These are phyloP conservation scores for Acropora tenuis DNA, from an alignment of 64 coral and sea anemone species.

Conservation along the genomic window DNA sequence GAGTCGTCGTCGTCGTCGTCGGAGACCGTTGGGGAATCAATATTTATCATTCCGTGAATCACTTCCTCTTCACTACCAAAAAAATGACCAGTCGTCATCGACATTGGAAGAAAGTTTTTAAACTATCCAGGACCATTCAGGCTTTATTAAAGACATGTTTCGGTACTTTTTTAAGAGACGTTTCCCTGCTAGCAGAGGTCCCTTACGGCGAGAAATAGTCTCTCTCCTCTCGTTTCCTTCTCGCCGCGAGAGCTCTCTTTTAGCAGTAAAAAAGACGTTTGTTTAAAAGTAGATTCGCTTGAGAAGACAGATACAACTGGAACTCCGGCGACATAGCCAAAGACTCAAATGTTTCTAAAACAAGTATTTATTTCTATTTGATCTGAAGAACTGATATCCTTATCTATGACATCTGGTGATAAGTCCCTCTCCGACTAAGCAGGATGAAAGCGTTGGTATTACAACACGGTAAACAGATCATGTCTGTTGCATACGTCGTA, in stretches of 20 bases:
- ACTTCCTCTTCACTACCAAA: constrained; percentile 46
- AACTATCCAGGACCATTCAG: constrained; percentile 27
- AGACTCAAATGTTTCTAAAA: constrained; percentile 8
- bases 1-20: constrained; percentile 42
- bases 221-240: constrained; percentile 9
- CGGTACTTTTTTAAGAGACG: constrained; percentile 22
- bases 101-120: background rate
- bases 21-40: constrained; percentile 46
- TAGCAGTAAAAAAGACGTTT: background rate
- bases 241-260: constrained; percentile 8
- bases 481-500: constrained; percentile 2
- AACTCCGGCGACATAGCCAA: background rate
- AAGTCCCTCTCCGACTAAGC: constrained; percentile 6
- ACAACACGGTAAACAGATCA: constrained; percentile 11
- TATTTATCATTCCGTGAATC: constrained; percentile 45
- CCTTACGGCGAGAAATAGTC: constrained; percentile 5
- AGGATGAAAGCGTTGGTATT: constrained; percentile 16
- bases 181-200: background rate
- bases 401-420: background rate
- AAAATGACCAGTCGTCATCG: background rate
- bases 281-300: background rate
- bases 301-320: background rate
- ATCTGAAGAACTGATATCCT: constrained; percentile 6
- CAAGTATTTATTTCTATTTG: background rate
- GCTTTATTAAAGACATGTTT: constrained; percentile 36